These are phyloP conservation scores for Cecropterus lyciades DNA, from an alignment of 1,140 invertebrate genomes.

Conservation along the genomic window DNA sequence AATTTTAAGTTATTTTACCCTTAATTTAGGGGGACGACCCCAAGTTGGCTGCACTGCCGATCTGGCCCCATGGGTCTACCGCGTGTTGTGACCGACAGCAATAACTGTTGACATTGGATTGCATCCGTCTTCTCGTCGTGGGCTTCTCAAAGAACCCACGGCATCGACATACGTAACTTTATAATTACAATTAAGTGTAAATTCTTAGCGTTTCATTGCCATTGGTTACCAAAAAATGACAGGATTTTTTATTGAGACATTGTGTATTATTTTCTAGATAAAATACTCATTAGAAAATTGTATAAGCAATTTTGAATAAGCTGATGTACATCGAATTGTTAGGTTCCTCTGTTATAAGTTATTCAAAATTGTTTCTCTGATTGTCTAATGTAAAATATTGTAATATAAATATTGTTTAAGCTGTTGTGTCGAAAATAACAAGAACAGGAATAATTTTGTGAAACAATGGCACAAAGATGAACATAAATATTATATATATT, in stretches of 20 bases:
- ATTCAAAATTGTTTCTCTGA: constrained; percentile 67
- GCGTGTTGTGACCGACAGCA: constrained; percentile 75
- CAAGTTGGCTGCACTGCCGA: too few relatives aligned
- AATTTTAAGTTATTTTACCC: not conserved
- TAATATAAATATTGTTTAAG: constrained; percentile 83
- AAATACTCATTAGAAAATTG: constrained; percentile 74
- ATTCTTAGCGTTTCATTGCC: constrained; percentile 78
- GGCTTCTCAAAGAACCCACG: constrained; percentile 66
- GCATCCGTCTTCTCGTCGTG: constrained; percentile 61
- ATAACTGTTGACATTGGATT: constrained; percentile 71
- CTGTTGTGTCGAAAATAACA: constrained; percentile 83
- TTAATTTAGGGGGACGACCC: too few relatives aligned
- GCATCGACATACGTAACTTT: constrained; percentile 76
- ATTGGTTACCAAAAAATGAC: constrained; percentile 84
- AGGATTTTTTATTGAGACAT: constrained; percentile 79
- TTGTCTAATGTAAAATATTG: constrained; percentile 78
- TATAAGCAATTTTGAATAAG: constrained; percentile 64
- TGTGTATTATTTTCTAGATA: constrained; percentile 78
- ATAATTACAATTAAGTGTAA: constrained; percentile 73
- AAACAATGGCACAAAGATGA: constrained; percentile 84
- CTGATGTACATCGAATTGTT: constrained; percentile 81
- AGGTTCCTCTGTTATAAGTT: constrained; percentile 68
- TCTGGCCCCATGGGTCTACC: constrained; percentile 8
- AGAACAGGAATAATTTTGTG: constrained; percentile 84
- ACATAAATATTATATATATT: constrained; percentile 84